Base-by-base conservation (phyloP, 2,888 invertebrate species). In the Melanargia galathea region DNA sequence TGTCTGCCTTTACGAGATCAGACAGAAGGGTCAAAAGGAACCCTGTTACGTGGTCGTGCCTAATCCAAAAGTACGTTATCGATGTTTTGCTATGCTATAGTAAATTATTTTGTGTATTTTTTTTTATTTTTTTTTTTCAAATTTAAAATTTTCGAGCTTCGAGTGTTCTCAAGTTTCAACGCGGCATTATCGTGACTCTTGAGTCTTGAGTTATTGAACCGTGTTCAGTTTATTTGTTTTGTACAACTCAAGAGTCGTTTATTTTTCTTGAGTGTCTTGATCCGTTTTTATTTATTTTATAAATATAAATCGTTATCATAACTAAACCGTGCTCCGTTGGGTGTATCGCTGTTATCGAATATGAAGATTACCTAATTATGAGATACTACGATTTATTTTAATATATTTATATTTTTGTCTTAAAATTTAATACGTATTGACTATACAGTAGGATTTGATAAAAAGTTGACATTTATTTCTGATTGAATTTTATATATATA, bases 1-100 rank as follows among this genome's bases (percentile, higher is more conserved):
- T 87, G 93, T 92, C 80, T 93, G 93, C 88, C 92, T 94, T 66
- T 94, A 94, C 84, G 94, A 94, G 82, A 92, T 94, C 81, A 92
- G 93, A 84, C 93, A 93, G 79, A 92, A 92, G 83, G 94, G 94
- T 75, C 92, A 93, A 73, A 92, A 90, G 73, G 92, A 93, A 71
- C 93, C 93, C 80, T 94, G 94, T 92, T 94, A 94, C 80, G 94
- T 94, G 79, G 94, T 94, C 92, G 94, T 94, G 81, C 93, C 94
- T 76, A 92, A 93, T 92, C 90, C 93, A 88, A 92, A 92, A 92
- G 94, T 94, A 93, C 81, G 90, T 89, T 84, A 73, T 59, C 26
- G 35, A 35, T 52, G 4, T 51, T 70, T 71, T 73, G 70, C 55
- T 54, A 55, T 56, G 63, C 56, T 49, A 57, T 38, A 54, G 22